These are phyloP conservation scores for Trimorus sp. DNA, from an alignment of 2,888 invertebrate species.

Conservation along the genomic window DNA sequence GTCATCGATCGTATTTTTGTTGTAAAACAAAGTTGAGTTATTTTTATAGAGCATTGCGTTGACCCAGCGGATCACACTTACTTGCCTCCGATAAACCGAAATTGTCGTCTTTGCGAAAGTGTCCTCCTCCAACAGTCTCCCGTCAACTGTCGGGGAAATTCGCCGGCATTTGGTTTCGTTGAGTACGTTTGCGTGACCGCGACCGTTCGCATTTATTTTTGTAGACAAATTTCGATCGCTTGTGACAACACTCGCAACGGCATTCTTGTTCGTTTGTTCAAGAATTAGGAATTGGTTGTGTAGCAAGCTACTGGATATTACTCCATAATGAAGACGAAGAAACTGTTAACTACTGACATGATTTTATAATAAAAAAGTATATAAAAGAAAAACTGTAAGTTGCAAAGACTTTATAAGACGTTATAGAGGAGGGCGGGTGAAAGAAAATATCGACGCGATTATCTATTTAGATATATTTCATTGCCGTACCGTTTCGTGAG, in stretches of 20 bases:
- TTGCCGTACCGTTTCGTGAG: constrained; percentile 23
- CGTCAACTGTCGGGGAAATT: constrained; percentile 12
- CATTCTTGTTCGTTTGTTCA: constrained; percentile 55
- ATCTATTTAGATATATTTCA: constrained; percentile 51
- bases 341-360: constrained; percentile 65
- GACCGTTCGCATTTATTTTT: constrained; percentile 60
- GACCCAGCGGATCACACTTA: too few species aligned
- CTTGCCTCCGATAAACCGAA: too few species aligned
- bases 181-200: constrained; percentile 23
- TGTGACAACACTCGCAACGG: constrained; percentile 41
- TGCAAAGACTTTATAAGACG: constrained; percentile 64
- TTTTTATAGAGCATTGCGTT: too few species aligned
- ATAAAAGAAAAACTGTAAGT: constrained; percentile 46
- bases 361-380: constrained; percentile 66
- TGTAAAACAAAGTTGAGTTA: too few species aligned
- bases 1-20: too few species aligned
- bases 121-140: constrained; percentile 50
- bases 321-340: constrained; percentile 49
- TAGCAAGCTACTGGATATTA: constrained; percentile 44
- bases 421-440: background rate
- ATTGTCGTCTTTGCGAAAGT: background rate
- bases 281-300: constrained; percentile 61
- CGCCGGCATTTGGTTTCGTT: constrained; percentile 22
- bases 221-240: constrained; percentile 51
- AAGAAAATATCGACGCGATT: constrained; percentile 48